Evolutionary conservation across 1,140 invertebrate species (phyloP), one percentile per base, ranked within the genome.

Genomic region (Megathymus violae): DNA sequence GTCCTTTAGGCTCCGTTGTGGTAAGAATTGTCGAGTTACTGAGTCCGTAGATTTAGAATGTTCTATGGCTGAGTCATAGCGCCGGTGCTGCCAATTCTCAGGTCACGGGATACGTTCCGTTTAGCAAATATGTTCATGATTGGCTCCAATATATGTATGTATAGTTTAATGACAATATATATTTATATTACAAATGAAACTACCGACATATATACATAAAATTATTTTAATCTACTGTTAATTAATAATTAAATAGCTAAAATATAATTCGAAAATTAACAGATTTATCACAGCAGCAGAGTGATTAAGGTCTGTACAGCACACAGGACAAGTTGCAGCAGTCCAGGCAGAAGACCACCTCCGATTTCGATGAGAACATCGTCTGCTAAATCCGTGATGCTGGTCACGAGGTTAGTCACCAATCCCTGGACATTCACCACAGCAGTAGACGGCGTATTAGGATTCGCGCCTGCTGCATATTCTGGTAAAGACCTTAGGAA

Each of bases 401-500:
- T 34, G 10, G 72, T 15, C 0, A 90, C 69, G 11, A 90, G 67
- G 10, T 70, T 81, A 1, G 76, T 73, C 9, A 89, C 68, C 5
- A 88, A 61, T 1, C 81, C 82, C 60, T 87, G 83, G 0, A 87
- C 25, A 34, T 80, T 86, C 0, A 73, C 43, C 11, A 82, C 71
- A 34, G 63, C 62, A 0, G 78, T 40, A 4, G 76, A 71, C 0
- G 85, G 76, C 5, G 74, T 67, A n/a, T 74, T 79, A 0, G 88
- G 83, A 27, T 86, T 88, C 0, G 88, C 85, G 0, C 88, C 88
- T 4, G 68, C 62, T 2, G 80, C 83, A 66, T 90, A 90, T 48
- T 90, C 88, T 0, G 88, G 88, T 10, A 90, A 41, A 0, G 77
- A 80, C 13, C 88, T 75, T 1, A 90, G 46, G 64, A 89, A 90